Conservation (phyloP, 2,888 invertebrate genomes). For the Blera fallax region DNA sequence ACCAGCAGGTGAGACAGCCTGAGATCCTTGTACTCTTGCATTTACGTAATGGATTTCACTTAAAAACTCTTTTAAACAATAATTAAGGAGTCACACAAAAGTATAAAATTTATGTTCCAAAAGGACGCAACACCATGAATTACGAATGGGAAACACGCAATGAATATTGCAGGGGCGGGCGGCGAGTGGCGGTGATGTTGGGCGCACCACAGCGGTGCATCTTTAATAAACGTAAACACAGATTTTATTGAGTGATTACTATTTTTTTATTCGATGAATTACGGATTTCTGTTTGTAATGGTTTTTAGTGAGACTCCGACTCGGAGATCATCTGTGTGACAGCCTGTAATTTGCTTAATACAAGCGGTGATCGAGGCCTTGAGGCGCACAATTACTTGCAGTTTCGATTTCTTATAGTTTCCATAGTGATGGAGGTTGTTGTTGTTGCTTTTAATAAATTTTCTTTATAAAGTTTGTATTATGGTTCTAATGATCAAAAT, state of each 20-base stretch:
- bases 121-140: slow-evolving; percentile 65
- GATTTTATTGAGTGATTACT: slow-evolving; percentile 63
- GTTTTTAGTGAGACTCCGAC: slow-evolving; percentile 17
- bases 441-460: neutral
- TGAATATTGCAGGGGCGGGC: neutral
- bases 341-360: slow-evolving; percentile 48
- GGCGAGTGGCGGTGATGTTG: too few relatives aligned
- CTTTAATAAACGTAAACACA: slow-evolving; percentile 46
- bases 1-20: slow-evolving; percentile 38
- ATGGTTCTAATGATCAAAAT: too few relatives aligned
- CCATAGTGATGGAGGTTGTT: neutral
- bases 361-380: slow-evolving; percentile 24
- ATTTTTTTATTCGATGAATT: slow-evolving; percentile 50
- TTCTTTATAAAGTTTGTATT: too few relatives aligned
- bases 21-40: slow-evolving; percentile 32
- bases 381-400: neutral
- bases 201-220: neutral
- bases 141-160: slow-evolving; percentile 65
- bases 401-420: neutral
- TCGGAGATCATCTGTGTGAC: slow-evolving; percentile 42
- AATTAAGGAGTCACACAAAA: slow-evolving; percentile 63
- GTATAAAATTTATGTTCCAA: slow-evolving; percentile 59
- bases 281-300: slow-evolving; percentile 30
- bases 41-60: slow-evolving; percentile 66
- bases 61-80: slow-evolving; percentile 49